Evolutionary conservation across 1,140 invertebrate species (phyloP).

Genomic region (Anadara kagoshimensis): DNA sequence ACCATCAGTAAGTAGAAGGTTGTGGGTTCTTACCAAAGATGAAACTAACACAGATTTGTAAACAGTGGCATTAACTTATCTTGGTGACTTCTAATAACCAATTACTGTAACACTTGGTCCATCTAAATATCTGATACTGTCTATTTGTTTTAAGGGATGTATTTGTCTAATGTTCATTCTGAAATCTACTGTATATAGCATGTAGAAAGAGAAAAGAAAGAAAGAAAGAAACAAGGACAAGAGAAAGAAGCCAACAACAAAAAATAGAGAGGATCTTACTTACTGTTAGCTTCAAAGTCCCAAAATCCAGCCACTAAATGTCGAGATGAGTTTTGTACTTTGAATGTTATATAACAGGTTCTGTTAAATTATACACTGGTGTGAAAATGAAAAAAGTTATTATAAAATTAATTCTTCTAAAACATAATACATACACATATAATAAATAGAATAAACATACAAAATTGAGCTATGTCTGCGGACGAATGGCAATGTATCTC

Average conservation of each 20-base stretch:
- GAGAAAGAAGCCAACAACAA: not conserved
- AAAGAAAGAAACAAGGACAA: too few relatives aligned
- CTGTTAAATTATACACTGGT: slow-evolving; percentile 78
- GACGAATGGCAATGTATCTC: not conserved
- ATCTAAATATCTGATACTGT: too few relatives aligned
- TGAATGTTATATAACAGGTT: slow-evolving; percentile 82
- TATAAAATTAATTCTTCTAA: not conserved
- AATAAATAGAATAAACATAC: not conserved
- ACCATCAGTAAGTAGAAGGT: too few relatives aligned
- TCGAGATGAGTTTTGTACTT: slow-evolving; percentile 74
- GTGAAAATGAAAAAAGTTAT: slow-evolving; percentile 28
- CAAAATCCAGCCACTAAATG: slow-evolving; percentile 81
- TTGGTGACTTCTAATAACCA: too few relatives aligned
- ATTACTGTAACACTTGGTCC: too few relatives aligned
- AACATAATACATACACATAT: not conserved
- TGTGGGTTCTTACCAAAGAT: too few relatives aligned
- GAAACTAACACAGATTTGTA: too few relatives aligned
- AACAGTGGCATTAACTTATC: too few relatives aligned
- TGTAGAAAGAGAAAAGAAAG: too few relatives aligned
- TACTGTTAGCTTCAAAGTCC: slow-evolving; percentile 78
- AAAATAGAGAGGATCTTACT: slow-evolving; percentile 26
- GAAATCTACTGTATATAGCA: too few relatives aligned
- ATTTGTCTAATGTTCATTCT: too few relatives aligned
- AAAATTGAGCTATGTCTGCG: not conserved
- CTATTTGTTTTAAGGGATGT: too few relatives aligned